Conservation (phyloP, 2,888 invertebrate species). For the Torymus aiolomorphi region DNA sequence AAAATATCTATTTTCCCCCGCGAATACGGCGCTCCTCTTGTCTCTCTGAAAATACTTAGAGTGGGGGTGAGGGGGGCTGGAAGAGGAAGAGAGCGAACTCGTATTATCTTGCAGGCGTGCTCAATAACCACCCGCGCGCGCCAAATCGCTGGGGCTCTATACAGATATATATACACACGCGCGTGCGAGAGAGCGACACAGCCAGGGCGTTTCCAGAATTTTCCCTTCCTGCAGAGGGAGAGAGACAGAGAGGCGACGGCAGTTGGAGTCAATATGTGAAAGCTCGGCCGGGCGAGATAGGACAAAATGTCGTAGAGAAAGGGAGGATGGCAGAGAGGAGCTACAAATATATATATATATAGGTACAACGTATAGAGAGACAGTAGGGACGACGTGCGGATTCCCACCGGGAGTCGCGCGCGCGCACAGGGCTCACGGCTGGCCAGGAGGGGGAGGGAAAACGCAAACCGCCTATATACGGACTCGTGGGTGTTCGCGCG, state of each 20-base stretch:
- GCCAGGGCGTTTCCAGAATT: conserved; percentile 34
- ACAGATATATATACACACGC: neutral
- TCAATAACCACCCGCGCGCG: conserved; percentile 26
- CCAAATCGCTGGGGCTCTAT: conserved; percentile 19
- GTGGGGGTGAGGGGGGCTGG: neutral
- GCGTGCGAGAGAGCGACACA: neutral
- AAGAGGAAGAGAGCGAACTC: neutral
- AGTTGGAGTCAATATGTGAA: conserved; percentile 51
- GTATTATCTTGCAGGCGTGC: conserved; percentile 41
- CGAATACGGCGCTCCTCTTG: neutral
- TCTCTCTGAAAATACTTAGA: conserved; percentile 12
- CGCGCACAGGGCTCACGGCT: neutral
- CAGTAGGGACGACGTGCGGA: conserved; percentile 29
- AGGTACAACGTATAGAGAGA: neutral
- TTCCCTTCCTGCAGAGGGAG: conserved; percentile 10
- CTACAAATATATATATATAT: too few species aligned
- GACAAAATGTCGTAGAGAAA: conserved; percentile 56
- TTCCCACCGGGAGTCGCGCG: conserved; percentile 29
- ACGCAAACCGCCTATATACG: too few species aligned
- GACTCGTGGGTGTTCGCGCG: too few species aligned
- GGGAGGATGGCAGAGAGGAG: conserved; percentile 33
- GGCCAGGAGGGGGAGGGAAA: too few species aligned
- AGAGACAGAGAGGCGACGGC: conserved; percentile 8
- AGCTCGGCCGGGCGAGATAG: conserved; percentile 49
- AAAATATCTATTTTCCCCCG: conserved; percentile 5